phyloP scores from a whole-genome alignment of 2,797 vertebrate genomes.

The Halcyon smyrnensis region DNA sequence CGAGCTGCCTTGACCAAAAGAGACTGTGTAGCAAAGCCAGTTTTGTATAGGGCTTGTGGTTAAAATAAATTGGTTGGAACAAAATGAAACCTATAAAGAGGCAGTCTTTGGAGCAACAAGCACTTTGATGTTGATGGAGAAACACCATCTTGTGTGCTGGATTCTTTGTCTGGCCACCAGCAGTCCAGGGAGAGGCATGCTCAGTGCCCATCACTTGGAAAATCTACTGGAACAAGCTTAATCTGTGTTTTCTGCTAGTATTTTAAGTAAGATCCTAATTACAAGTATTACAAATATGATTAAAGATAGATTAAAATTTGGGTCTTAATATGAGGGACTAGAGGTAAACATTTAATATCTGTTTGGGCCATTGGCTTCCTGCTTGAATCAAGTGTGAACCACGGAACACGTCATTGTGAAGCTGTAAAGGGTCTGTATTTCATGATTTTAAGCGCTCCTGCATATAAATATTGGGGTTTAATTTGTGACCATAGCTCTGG shows the following conservation, averaged over 20 bases:
- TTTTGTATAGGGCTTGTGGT: not conserved
- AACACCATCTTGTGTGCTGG: accelerated
- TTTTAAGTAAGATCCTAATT: not conserved
- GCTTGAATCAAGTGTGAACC: not conserved
- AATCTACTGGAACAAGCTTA: not conserved
- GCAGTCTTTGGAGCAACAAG: not conserved
- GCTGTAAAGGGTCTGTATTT: not conserved
- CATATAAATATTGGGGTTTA: not conserved
- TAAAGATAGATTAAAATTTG: not conserved
- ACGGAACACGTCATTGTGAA: not conserved
- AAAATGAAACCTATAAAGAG: not conserved
- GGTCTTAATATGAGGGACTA: not conserved
- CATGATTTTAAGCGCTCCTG: not conserved
- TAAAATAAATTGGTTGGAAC: not conserved
- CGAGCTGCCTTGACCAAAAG: not conserved
- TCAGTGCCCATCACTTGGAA: not conserved
- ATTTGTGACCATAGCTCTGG: not conserved
- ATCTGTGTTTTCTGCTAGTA: not conserved
- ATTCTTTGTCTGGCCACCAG: not conserved
- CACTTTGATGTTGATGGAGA: not conserved
- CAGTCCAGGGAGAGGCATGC: not conserved
- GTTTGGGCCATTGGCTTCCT: not conserved
- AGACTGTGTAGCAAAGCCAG: not conserved
- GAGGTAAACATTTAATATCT: not conserved
- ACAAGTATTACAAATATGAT: not conserved